Evolutionary conservation across 2,113 vertebrate species (phyloP).

Genomic region (Ariopsis seemanni): DNA sequence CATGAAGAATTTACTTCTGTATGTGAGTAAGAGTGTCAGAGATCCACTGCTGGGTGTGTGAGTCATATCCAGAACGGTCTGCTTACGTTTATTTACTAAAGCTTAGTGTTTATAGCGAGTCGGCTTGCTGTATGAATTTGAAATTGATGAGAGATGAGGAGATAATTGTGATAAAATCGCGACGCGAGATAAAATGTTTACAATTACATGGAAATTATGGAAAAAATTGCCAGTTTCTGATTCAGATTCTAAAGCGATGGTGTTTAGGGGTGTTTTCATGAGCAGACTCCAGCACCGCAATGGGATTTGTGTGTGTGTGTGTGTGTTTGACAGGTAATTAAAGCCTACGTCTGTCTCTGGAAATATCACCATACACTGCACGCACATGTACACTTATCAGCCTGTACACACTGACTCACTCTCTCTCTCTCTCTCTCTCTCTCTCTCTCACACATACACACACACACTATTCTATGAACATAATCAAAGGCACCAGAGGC

Average conservation of each 20-base stretch:
- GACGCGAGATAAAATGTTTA: not conserved
- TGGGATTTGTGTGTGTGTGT: not conserved
- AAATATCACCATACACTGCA: constrained; percentile 10
- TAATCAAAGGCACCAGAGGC: not conserved
- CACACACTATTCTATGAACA: constrained; percentile 27
- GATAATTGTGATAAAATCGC: too few relatives aligned
- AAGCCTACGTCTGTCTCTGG: constrained; percentile 12
- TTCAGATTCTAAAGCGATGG: not conserved
- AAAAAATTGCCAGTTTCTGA: not conserved
- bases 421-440: not conserved
- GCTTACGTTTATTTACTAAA: too few relatives aligned
- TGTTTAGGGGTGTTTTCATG: not conserved
- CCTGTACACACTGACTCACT: not conserved
- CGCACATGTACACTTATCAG: constrained; percentile 13
- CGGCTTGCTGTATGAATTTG: too few relatives aligned
- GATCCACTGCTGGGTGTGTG: too few relatives aligned
- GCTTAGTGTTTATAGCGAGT: too few relatives aligned
- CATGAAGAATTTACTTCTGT: too few relatives aligned
- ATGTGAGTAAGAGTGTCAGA: too few relatives aligned
- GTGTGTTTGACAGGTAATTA: constrained; percentile 4
- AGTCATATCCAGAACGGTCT: too few relatives aligned
- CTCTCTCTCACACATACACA: constrained; percentile 26
- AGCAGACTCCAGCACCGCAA: not conserved
- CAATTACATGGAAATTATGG: not conserved
- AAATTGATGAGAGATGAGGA: too few relatives aligned